Evolutionary conservation across 2,113 vertebrate genomes (phyloP).

Genomic region (Hippocampus abdominalis): DNA sequence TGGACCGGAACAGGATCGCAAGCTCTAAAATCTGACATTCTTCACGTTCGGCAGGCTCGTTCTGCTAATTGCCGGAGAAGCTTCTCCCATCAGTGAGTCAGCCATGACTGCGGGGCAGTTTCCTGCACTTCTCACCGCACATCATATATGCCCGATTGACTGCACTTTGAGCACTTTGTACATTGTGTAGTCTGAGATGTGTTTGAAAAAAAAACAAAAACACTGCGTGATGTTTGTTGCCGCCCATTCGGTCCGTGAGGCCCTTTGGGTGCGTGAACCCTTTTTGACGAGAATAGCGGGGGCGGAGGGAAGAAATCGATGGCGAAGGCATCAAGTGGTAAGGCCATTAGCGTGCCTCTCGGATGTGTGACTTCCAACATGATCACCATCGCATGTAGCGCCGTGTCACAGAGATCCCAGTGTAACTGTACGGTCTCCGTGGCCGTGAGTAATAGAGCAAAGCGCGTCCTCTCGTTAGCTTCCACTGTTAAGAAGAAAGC

Average conservation of each 20-base stretch:
- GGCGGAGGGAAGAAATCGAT: slow-evolving; percentile 28
- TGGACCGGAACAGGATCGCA: slow-evolving; percentile 34
- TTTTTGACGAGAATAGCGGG: slow-evolving; percentile 11
- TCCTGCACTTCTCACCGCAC: slow-evolving; percentile 36
- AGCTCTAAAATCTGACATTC: slow-evolving; percentile 50
- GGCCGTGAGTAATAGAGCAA: not conserved
- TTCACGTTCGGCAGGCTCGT: slow-evolving; percentile 34
- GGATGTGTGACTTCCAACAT: slow-evolving; percentile 24
- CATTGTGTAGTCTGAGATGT: slow-evolving; percentile 32
- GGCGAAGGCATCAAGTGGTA: slow-evolving; percentile 38
- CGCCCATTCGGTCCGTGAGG: not conserved
- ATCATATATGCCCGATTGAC: slow-evolving; percentile 45
- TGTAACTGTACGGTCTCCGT: not conserved
- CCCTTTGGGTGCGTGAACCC: not conserved
- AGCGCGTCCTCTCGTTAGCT: slow-evolving; percentile 6
- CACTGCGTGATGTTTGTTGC: slow-evolving; percentile 26
- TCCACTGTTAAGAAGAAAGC: slow-evolving; percentile 12
- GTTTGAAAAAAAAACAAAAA: not conserved
- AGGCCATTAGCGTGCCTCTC: slow-evolving; percentile 20
- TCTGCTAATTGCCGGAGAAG: slow-evolving; percentile 57
- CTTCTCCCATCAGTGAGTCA: slow-evolving; percentile 34
- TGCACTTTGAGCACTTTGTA: slow-evolving; percentile 48
- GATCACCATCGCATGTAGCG: slow-evolving; percentile 10
- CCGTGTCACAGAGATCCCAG: slow-evolving; percentile 13
- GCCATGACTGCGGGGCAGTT: slow-evolving; percentile 41